Base-by-base conservation (phyloP, 2,797 vertebrate species). In the Staurois parvus region DNA sequence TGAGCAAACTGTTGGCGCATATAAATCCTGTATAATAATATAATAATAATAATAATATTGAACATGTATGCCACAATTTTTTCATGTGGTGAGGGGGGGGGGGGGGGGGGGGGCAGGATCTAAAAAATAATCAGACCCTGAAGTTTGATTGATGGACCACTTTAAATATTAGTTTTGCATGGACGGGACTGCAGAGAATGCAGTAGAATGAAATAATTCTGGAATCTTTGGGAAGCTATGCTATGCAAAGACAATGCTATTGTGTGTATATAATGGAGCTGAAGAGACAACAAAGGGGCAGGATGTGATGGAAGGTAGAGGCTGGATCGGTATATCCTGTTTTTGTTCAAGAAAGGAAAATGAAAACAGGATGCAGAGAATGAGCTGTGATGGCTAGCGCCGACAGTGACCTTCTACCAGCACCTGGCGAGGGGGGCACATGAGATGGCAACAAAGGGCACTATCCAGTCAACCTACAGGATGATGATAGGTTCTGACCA, bases 331-430 rank as follows among this genome's bases (percentile, higher is more conserved):
- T 9, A 26, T 75, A 79, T 87, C 85, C 85, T 87, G 85, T 87
- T 87, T 79, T 87, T 86, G 45, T 86, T 83, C n/a, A 52, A 72
- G 30, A 79, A 24, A 32, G 56, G 26, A 76, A 85, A 81, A 81
- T 70, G 67, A 86, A 87, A 87, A 83, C 85, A 87, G 85, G 85
- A 87, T 79, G 17, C n/a, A 21, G 21, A n/a, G 68, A 5, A 64
- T 28, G 19, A 59, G 59, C 34, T 66, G 56, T 42, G 29, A 56
- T 0, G 45, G 78, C 42, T 26, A 40, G 3, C n/a, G 62, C 45
- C n/a, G 40, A 76, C 73, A 62, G 19, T 37, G 66, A 42, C 45
- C 67, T 78, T 78, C 34, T 45, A 72, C 28, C 12, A 29, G 37
- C 52, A 40, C 62, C 83, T 34, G 42, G 32, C 9, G 17, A n/a